phyloP scores from a whole-genome alignment of 2,797 vertebrate species.

The Danio choprae region DNA sequence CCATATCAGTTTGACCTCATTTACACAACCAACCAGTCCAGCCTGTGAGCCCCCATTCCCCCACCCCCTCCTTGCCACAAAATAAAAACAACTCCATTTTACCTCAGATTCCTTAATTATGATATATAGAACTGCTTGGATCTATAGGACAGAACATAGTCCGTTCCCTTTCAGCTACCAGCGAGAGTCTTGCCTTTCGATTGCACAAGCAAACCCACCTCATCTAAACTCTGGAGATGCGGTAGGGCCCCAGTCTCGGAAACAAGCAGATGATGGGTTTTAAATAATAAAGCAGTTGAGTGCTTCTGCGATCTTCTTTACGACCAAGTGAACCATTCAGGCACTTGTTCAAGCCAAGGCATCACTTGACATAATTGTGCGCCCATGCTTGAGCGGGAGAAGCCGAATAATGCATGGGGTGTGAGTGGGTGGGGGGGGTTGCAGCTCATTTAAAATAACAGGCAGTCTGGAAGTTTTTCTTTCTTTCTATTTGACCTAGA shows the following conservation, averaged over 20 bases:
- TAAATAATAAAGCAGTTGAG: conserved; percentile 42
- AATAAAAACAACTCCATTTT: too few species aligned
- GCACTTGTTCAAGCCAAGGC: conserved; percentile 27
- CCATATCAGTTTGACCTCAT: conserved; percentile 49
- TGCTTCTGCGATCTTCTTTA: conserved; percentile 20
- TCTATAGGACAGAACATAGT: conserved; percentile 53
- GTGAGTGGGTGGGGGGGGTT: conserved; percentile 22
- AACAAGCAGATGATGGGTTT: conserved; percentile 38
- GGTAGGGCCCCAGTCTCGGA: background rate
- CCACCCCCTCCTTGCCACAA: background rate
- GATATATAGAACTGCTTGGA: conserved; percentile 33
- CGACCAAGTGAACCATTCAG: conserved; percentile 26
- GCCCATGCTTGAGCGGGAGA: conserved; percentile 45
- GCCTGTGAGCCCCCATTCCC: background rate
- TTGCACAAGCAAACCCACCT: background rate
- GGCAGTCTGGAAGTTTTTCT: conserved; percentile 31
- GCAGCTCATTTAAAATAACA: conserved; percentile 19
- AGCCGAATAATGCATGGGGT: conserved; percentile 14
- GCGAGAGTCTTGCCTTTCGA: background rate
- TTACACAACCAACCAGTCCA: conserved; percentile 19
- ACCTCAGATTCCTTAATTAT: conserved; percentile 42
- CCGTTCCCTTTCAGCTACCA: background rate
- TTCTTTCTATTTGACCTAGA: conserved; percentile 67
- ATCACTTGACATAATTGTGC: conserved; percentile 55
- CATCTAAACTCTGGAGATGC: background rate